Percentiles rank a stretch among this genome's conserved stretches.
Conservation (phyloP, 92 coral and sea anemone species). For the Porites divaricata region DNA sequence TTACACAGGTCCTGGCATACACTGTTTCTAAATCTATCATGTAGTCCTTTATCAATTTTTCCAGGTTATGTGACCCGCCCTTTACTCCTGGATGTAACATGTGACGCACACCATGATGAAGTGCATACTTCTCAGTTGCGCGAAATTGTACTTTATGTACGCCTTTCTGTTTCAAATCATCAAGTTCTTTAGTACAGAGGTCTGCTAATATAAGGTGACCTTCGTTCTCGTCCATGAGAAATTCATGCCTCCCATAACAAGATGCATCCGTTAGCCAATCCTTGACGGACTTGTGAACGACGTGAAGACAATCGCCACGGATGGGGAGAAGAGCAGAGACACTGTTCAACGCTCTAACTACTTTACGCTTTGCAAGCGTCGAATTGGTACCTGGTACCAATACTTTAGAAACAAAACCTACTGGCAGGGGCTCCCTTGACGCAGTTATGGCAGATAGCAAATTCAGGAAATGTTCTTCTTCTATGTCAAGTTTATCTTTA, state of each 20-base stretch:
- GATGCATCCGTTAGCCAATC: constrained; percentile 53
- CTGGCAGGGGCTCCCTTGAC: constrained; percentile 39
- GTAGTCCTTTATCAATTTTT: background rate
- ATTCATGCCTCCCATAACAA: constrained; percentile 33
- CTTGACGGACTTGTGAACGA: constrained; percentile 66
- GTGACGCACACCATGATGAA: constrained; percentile 17
- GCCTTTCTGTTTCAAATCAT: constrained; percentile 14
- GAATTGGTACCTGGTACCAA: background rate
- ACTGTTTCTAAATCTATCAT: constrained; percentile 5
- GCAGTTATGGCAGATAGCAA: constrained; percentile 4
- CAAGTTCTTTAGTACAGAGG: constrained; percentile 37
- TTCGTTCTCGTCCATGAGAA: constrained; percentile 33
- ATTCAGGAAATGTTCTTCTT: constrained; percentile 6
- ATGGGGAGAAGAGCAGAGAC: constrained; percentile 64
- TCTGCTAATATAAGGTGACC: constrained; percentile 54
- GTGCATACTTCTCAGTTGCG: constrained; percentile 13
- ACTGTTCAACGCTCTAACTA: constrained; percentile 10
- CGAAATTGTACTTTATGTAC: background rate
- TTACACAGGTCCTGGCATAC: constrained; percentile 17
- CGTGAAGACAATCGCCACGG: constrained; percentile 40
- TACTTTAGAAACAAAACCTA: constrained; percentile 13
- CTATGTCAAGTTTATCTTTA: background rate
- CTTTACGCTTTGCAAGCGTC: constrained; percentile 5
- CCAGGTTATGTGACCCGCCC: background rate
- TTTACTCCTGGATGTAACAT: background rate